Evolutionary conservation across 2,113 vertebrate species (phyloP), one percentile per base, ranked within the genome.

Genomic region (Labeo rohita): DNA sequence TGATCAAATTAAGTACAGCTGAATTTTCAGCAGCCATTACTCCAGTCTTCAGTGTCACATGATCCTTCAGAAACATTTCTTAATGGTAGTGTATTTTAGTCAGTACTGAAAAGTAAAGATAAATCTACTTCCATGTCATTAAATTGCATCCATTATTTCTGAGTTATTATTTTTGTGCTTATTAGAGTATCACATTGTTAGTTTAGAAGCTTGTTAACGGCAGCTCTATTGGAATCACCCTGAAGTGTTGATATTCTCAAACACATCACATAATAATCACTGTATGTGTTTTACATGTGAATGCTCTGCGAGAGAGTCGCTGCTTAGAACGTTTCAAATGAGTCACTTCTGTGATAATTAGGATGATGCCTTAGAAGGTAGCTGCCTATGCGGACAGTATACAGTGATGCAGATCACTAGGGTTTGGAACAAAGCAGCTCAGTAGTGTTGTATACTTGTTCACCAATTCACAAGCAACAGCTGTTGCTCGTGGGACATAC

Each of bases 401-500:
- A 66, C 28, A 66, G 15, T 6, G 2, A 34, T 28, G 12, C 28
- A 66, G 15, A 23, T 43, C 49, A 70, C n/a, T 43, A 16, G 21
- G 18, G 12, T 72, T 66, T 36, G 28, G 63, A 36, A 66, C 63
- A 66, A 34, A 16, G 43, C 47, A 8, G 16, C 49, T 63, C 7
- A 28, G 9, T 15, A 28, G 39, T 70, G 10, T 9, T 87, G 28
- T 79, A 65, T 68, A 70, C 39, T 39, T 39, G 39, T 39, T 83
- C 21, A 65, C 47, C 45, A 36, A 72, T 72, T 7, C 50, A 76
- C 45, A 76, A 18, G 34, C 23, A 74, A 59, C 47, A 50, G 34
- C 28, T 39, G n/a, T 49, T 47, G 43, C 56, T 65, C 39, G 65
- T 90, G 83, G n/a, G 47, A 78, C 85, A 92, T 85, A 87, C 90